Conservation (phyloP, 2,888 invertebrate species). For the Coelopa pilipes region DNA sequence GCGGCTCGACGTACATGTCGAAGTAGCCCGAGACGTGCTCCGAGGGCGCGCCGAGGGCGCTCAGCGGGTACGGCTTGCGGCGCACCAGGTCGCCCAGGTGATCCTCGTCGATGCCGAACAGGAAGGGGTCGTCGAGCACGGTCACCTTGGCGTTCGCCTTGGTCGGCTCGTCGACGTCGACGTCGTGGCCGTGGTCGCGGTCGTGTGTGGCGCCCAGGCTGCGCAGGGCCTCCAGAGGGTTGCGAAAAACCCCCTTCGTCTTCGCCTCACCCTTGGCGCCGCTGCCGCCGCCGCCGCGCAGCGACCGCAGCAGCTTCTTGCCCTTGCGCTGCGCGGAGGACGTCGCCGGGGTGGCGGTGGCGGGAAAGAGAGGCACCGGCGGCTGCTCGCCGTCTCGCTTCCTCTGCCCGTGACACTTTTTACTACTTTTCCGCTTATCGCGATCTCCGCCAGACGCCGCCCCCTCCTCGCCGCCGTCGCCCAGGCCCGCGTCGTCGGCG, state of each 20-base stretch:
- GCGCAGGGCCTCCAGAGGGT: conserved; percentile 44
- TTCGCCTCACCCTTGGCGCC: conserved; percentile 34
- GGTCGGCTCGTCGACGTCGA: conserved; percentile 50
- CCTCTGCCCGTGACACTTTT: conserved; percentile 32
- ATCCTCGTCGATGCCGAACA: conserved; percentile 64
- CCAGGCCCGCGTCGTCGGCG: conserved; percentile 34
- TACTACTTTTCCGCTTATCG: conserved; percentile 26
- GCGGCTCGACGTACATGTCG: conserved; percentile 49
- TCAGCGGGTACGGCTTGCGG: conserved; percentile 47
- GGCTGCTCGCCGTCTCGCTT: conserved; percentile 30
- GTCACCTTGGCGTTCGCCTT: conserved; percentile 64
- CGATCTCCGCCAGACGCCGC: conserved; percentile 3
- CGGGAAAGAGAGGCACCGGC: conserved; percentile 56
- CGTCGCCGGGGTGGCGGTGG: conserved; percentile 48
- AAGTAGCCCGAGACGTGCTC: conserved; percentile 62
- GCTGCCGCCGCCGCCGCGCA: conserved; percentile 47
- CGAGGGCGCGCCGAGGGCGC: conserved; percentile 41
- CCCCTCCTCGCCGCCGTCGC: conserved; percentile 33
- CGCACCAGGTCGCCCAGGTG: conserved; percentile 58
- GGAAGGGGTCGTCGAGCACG: conserved; percentile 66
- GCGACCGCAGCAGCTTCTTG: conserved; percentile 62
- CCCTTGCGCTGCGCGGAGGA: conserved; percentile 50
- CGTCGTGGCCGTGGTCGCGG: conserved; percentile 13
- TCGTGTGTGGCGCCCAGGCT: conserved; percentile 28
- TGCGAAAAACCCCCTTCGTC: conserved; percentile 20